Base-by-base conservation (phyloP, 2,888 invertebrate species). In the Cheilosia vulpina region DNA sequence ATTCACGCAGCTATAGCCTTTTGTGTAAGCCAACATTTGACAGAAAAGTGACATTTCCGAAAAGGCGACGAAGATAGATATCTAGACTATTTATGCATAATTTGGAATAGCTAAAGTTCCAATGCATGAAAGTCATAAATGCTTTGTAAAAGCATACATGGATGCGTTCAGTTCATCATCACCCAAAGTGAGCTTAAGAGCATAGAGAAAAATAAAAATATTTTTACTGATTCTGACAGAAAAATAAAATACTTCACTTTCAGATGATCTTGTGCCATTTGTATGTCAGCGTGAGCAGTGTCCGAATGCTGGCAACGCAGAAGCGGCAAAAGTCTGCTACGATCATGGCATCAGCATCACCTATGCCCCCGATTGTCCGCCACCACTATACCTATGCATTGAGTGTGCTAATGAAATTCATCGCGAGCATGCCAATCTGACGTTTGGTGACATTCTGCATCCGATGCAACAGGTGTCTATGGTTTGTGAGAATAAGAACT, bases 401-500 rank as follows among this genome's bases (percentile, higher is more conserved):
- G 98, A 98, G 92, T 99, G 99, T 92, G 97, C 98, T 53, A 97
- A 98, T 92, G 96, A 97, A 92, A 97, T 97, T 87, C 97, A 97
- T 90, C 94, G 97, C 34, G 97, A 97, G 89, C 96, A 97, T 90
- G 96, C 97, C 0, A 96, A 96, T 90, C 95, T 97, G 90, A 94
- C 95, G 88, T 97, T 97, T 91, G 96, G 96, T 89, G 97, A 97
- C 90, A 96, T 97, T 85, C 93, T 97, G 52, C 97, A 98, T 91
- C 98, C 98, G 0, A 97, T 98, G 94, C 97, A 97, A 90, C 97
- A 98, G 93, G 97, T 98, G 9, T 97, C 98, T 0, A 96, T 98
- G 94, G 95, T 97, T 71, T 99, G 99, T 92, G 98, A 99, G 93
- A 98, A 98, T 91, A 98, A 98, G 96, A 99, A 98, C 91, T 99